Evolutionary conservation across 2,797 vertebrate species (phyloP), one percentile per base, ranked within the genome.

Genomic region (Micrastur ruficollis): DNA sequence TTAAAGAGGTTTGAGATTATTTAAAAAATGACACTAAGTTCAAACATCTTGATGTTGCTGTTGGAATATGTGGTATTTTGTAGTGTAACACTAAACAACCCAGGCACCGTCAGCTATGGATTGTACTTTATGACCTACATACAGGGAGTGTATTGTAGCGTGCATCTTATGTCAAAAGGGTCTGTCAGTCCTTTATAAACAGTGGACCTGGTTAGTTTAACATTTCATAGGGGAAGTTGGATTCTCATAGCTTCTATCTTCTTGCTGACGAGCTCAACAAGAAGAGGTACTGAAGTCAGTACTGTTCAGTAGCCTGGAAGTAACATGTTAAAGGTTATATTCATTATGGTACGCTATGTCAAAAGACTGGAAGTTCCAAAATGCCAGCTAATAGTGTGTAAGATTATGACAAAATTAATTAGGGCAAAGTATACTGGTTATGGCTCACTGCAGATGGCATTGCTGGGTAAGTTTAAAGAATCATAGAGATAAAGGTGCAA

Each of bases 251-350:
- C 14, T 93, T 74, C 42, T 19, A 36, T 83, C 62, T 46, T 71
- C 47, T 76, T 47, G 11, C 55, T 92, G 74, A 47, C 71, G 89
- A 63, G 34, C 66, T 84, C 62, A 80, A 42, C 80, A 47, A 90
- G 72, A 65, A 81, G 34, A 75, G 62, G 49, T 61, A 81, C 53
- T 62, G 38, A 68, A 86, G 70, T 78, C 58, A 68, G 80, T 78
- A 34, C 38, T 55, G 81, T 14, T 85, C 75, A 81, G 17, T 56
- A 40, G 25, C 22, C 71, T 86, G 61, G 67, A 94, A 96, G 47
- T 90, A 95, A 93, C 36, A 56, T 66, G 65, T 52, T 95, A 96
- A 96, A 96, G 61, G 68, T 97, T 97, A 90, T 93, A 82, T 71
- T 96, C 75, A 90, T 92, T 94, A 93, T 49, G 49, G 81, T 53